Evolutionary conservation across 2,797 vertebrate species (phyloP).

Genomic region (Chelon auratus): DNA sequence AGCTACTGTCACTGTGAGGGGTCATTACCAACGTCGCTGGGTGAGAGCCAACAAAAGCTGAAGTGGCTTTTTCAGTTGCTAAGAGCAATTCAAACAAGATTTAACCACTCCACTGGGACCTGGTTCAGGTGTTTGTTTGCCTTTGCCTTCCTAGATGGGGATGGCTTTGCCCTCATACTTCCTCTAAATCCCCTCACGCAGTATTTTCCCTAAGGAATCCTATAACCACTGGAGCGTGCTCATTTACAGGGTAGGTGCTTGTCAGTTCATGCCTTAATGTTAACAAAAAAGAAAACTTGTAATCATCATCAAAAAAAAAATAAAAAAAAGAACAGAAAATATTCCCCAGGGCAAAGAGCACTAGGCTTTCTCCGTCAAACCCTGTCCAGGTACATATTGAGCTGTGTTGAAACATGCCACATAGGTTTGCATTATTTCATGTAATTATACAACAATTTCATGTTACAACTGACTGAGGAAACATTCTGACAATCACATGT

Average conservation of each 20-base stretch:
- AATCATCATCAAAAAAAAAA: constrained; percentile 51
- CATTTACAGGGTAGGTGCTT: constrained; percentile 42
- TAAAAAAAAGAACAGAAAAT: constrained; percentile 48
- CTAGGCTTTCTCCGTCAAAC: constrained; percentile 45
- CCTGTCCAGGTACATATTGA: constrained; percentile 44
- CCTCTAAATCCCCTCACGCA: constrained; percentile 24
- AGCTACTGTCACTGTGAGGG: constrained; percentile 33
- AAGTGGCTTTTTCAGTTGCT: constrained; percentile 10
- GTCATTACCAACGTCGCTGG: constrained; percentile 32
- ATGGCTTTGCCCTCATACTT: constrained; percentile 26
- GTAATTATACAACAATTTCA: constrained; percentile 63
- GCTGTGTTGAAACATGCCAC: constrained; percentile 77
- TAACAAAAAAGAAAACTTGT: constrained; percentile 60
- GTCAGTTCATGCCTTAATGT: constrained; percentile 72
- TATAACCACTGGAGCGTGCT: constrained; percentile 16
- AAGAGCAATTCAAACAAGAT: constrained; percentile 44
- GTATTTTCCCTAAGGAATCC: constrained; percentile 10
- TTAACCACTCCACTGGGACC: constrained; percentile 4
- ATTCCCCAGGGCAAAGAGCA: constrained; percentile 63
- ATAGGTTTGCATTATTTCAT: constrained; percentile 60
- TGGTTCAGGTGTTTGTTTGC: constrained; percentile 24
- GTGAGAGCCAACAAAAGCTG: not conserved
- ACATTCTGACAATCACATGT: constrained; percentile 22
- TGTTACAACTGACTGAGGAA: constrained; percentile 28
- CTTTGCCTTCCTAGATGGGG: constrained; percentile 39